Base-by-base conservation (phyloP, 2,113 vertebrate genomes). In the Phainopepla nitens region DNA sequence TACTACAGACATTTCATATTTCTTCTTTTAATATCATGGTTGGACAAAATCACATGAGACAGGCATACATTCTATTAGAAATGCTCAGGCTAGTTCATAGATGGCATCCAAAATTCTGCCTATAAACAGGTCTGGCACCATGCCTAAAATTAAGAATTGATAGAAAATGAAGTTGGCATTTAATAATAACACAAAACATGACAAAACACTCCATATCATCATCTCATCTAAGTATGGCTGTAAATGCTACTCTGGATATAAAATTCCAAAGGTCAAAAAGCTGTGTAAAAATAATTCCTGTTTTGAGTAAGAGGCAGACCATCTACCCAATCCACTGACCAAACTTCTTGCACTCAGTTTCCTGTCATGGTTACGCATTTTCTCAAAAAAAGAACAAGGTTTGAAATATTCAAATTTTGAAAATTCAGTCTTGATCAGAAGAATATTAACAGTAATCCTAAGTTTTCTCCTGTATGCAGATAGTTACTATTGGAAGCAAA, bases 141-240 rank as follows among this genome's bases (percentile, higher is more conserved):
- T 22, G 13, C 20, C 61, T 68, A 62, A 89, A 71, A 45, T 60
- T 42, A 56, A 49, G 23, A 84, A 53, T 16, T 51, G 53, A 50
- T 12, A 82, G 49, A 82, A 62, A 84, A 82, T 31, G 35, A 72
- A 80, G 58, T 23, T 81, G 58, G 49, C 60, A 86, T 57, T 91
- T 80, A 6, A 83, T 77, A 86, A 35, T 72, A 71, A 64, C 15
- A 23, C 4, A 81, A 66, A 24, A 68, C 28, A 41, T 25, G 2
- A 50, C 15, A 4, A 29, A 77, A 25, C 65, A 53, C 25, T 12
- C 50, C 27, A 6, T 18, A 82, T 29, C 21, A 33, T 19, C 21
- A 15, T 31, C 11, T 44, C 44, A 61, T 58, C 42, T 50, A 39
- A 78, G 47, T 66, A 66, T 6, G 33, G 27, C 27, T 70, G 29